A percentile compares a stretch with the other conserved stretches of the same genome.
Conservation (phyloP, 2,113 vertebrate species). For the Gopherus flavomarginatus region DNA sequence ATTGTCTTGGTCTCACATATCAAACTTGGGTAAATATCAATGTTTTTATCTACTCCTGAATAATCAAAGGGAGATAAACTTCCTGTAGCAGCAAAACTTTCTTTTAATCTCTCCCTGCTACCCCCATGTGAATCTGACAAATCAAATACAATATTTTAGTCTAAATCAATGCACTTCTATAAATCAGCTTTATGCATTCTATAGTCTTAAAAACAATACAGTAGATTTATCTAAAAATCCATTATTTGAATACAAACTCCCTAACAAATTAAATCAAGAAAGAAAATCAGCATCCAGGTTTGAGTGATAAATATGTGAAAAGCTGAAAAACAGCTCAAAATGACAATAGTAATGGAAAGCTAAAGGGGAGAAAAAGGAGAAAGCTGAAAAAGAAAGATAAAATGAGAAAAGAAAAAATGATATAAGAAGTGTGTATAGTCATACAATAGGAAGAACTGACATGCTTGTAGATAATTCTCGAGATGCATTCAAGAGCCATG, state of each 20-base stretch:
- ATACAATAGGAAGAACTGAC: neutral
- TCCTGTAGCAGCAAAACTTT: neutral
- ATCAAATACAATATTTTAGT: conserved; percentile 60
- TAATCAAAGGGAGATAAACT: conserved; percentile 54
- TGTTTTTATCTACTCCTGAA: conserved; percentile 57
- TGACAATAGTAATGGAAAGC: neutral
- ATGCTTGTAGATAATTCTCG: neutral
- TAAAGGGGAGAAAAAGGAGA: neutral
- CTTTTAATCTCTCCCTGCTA: conserved; percentile 44
- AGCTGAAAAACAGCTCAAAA: conserved; percentile 29
- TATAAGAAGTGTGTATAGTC: neutral
- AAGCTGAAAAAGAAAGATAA: conserved; percentile 1
- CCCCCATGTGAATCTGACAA: conserved; percentile 33
- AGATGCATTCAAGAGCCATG: neutral
- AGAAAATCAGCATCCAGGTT: conserved; percentile 64
- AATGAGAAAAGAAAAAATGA: neutral
- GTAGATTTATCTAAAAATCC: conserved; percentile 64
- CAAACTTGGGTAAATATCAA: conserved; percentile 72
- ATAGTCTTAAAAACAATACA: conserved; percentile 51
- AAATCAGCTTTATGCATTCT: conserved; percentile 47
- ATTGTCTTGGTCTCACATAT: conserved; percentile 66
- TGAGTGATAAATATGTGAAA: conserved; percentile 61
- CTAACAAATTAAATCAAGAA: conserved; percentile 71
- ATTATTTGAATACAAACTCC: conserved; percentile 64
- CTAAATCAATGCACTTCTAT: conserved; percentile 53